phyloP scores from a whole-genome alignment of 2,113 vertebrate genomes.

The Chloebia gouldiae region DNA sequence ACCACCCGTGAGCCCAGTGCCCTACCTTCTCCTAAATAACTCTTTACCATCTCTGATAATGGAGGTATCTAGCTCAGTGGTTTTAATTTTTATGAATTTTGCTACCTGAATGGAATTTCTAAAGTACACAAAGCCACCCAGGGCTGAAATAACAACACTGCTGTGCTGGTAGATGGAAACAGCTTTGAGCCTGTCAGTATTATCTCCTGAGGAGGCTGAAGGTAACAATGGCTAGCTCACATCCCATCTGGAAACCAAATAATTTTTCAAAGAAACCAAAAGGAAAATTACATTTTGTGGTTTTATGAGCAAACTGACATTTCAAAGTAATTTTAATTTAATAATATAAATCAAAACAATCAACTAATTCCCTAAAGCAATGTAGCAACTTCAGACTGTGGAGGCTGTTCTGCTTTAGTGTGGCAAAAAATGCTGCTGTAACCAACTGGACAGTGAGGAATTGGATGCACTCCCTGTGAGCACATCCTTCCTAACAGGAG shows the following conservation, averaged over 20 bases:
- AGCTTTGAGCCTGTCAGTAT: not conserved
- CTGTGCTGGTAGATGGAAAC: not conserved
- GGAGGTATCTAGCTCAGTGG: not conserved
- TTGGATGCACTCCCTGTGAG: not conserved
- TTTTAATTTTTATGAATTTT: not conserved
- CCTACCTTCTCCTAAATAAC: not conserved
- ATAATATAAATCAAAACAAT: not conserved
- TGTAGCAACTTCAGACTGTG: not conserved
- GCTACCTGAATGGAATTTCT: not conserved
- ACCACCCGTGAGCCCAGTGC: rapidly evolving
- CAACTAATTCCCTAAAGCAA: not conserved
- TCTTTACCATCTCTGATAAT: not conserved
- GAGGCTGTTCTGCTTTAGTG: not conserved
- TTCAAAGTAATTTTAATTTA: not conserved
- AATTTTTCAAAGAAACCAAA: not conserved
- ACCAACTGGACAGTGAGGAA: not conserved
- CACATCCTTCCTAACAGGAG: not conserved
- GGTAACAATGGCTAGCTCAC: not conserved
- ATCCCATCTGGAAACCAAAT: not conserved
- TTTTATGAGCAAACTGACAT: not conserved
- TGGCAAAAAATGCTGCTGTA: not conserved
- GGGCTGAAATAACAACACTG: not conserved
- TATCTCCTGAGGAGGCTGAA: not conserved
- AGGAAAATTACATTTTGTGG: not conserved
- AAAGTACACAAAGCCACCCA: not conserved